A percentile compares a stretch with the other conserved stretches of the same genome.
Evolutionary conservation across 1,140 invertebrate genomes (phyloP).

Genomic region (Leptopilina clavipes): DNA sequence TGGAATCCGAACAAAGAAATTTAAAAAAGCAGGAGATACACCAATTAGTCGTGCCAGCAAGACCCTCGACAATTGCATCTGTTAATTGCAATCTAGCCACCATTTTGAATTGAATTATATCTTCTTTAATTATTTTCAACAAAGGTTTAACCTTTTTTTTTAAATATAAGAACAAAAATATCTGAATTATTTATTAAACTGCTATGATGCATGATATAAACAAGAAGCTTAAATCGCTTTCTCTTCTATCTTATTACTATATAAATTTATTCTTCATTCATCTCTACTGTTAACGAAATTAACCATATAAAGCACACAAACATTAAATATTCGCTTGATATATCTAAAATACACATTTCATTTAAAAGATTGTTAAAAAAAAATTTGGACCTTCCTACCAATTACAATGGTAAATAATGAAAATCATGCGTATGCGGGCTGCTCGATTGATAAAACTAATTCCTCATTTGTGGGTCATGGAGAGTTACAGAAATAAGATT

Average conservation of each 20-base stretch:
- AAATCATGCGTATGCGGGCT: slow-evolving; percentile 4
- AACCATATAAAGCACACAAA: too few relatives aligned
- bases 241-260: too few relatives aligned
- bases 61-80: not conserved
- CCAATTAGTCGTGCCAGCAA: slow-evolving; percentile 12
- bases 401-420: not conserved
- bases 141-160: not conserved
- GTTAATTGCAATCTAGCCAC: not conserved
- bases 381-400: too few relatives aligned
- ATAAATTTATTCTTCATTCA: too few relatives aligned
- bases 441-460: not conserved
- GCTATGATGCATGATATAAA: too few relatives aligned
- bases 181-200: too few relatives aligned
- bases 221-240: too few relatives aligned
- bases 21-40: slow-evolving; percentile 27
- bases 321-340: too few relatives aligned
- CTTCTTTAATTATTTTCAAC: not conserved
- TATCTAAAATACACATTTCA: too few relatives aligned
- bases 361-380: too few relatives aligned
- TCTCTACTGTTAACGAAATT: too few relatives aligned
- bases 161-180: too few relatives aligned
- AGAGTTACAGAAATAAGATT: not conserved
- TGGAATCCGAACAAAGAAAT: slow-evolving; percentile 26
- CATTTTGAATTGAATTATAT: slow-evolving; percentile 18
- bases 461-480: not conserved